These are phyloP conservation scores for Podilymbus podiceps DNA, from an alignment of 2,113 vertebrate species.

Conservation along the genomic window DNA sequence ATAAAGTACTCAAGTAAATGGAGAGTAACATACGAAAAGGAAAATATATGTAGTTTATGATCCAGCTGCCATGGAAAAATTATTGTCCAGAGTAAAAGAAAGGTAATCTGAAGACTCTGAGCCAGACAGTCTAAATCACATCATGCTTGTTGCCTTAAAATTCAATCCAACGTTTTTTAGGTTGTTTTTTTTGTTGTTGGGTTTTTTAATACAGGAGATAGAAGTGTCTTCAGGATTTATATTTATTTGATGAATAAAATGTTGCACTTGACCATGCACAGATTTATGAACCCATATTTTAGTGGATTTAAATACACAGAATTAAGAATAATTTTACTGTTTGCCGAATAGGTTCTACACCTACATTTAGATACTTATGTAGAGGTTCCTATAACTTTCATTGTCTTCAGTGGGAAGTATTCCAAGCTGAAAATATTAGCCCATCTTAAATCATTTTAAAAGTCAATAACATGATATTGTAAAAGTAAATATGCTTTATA, in stretches of 20 bases:
- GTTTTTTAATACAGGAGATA: background rate
- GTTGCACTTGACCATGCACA: background rate
- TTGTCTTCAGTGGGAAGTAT: background rate
- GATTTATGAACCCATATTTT: background rate
- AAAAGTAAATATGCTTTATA: background rate
- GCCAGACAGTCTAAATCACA: background rate
- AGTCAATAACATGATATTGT: background rate
- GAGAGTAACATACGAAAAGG: background rate
- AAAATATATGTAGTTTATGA: background rate
- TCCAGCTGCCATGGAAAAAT: background rate
- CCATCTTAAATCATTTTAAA: background rate
- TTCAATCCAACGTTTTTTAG: background rate
- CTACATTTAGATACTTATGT: background rate
- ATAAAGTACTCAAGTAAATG: background rate
- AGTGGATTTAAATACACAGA: background rate
- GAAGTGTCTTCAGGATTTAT: background rate
- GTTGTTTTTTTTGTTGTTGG: too few relatives aligned
- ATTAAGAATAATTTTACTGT: background rate
- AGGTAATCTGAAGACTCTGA: background rate
- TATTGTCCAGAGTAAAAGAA: background rate
- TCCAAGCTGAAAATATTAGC: background rate
- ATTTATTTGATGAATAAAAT: background rate
- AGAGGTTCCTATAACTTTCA: background rate
- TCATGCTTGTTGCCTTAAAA: background rate
- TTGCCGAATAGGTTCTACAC: background rate